Conservation (phyloP, 2,888 invertebrate genomes). For the Aelia acuminata region DNA sequence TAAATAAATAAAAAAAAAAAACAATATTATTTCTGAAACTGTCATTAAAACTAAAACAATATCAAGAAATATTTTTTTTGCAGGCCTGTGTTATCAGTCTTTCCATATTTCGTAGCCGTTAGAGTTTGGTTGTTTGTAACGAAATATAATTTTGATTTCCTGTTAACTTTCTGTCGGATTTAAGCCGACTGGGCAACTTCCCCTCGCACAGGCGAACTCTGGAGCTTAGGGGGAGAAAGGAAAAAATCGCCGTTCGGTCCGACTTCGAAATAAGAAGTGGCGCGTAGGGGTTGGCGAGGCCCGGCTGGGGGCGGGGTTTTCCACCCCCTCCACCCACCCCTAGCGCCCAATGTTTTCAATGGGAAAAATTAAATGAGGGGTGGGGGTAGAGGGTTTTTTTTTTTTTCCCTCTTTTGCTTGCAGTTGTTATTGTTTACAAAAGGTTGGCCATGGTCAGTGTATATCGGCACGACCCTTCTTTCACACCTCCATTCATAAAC, state of each 20-base stretch:
- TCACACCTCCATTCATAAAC: constrained; percentile 51
- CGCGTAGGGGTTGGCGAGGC: constrained; percentile 54
- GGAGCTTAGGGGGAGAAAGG: not conserved
- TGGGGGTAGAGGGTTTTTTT: constrained; percentile 4
- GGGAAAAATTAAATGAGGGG: constrained; percentile 62
- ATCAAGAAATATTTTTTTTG: too few species aligned
- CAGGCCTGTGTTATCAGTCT: too few species aligned
- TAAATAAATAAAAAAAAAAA: too few species aligned
- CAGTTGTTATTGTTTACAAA: constrained; percentile 59
- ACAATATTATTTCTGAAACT: too few species aligned
- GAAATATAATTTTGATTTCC: too few species aligned
- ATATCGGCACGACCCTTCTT: constrained; percentile 51
- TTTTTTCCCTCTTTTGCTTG: constrained; percentile 44
- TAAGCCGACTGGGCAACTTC: not conserved
- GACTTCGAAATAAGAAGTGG: constrained; percentile 41
- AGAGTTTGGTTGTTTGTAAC: too few species aligned
- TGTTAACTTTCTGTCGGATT: not conserved
- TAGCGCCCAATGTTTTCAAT: constrained; percentile 63
- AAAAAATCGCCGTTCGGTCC: not conserved
- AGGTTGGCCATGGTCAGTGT: constrained; percentile 55
- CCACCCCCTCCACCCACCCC: constrained; percentile 61
- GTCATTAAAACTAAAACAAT: too few species aligned
- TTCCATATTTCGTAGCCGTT: too few species aligned
- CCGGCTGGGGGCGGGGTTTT: constrained; percentile 57
- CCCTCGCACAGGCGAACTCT: not conserved